Conservation (phyloP, 2,113 vertebrate species). For the Prolemur simus region DNA sequence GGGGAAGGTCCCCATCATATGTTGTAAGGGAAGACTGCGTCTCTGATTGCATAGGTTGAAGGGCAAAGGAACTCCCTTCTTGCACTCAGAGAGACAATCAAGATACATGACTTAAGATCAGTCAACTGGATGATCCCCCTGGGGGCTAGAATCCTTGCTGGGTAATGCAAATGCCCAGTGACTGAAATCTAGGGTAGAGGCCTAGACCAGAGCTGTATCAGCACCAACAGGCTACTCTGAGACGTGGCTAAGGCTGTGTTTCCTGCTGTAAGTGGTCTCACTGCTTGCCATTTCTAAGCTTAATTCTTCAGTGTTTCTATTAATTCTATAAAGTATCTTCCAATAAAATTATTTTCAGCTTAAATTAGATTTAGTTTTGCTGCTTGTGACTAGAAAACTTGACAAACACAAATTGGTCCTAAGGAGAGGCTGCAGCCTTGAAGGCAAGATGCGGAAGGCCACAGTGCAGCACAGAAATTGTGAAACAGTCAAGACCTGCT, state of each 20-base stretch:
- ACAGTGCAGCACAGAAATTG: neutral
- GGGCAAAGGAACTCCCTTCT: neutral
- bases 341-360: neutral
- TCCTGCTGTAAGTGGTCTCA: neutral
- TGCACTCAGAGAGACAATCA: neutral
- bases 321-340: neutral
- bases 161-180: neutral
- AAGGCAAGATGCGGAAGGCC: neutral
- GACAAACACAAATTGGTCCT: neutral
- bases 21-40: neutral
- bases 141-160: neutral
- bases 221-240: neutral
- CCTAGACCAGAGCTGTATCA: neutral
- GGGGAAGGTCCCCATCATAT: neutral
- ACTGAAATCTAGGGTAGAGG: neutral
- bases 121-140: neutral
- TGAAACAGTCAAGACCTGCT: neutral
- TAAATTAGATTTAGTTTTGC: neutral
- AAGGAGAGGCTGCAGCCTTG: neutral
- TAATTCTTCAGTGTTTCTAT: neutral
- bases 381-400: neutral
- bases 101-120: neutral
- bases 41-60: neutral
- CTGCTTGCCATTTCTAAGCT: neutral
- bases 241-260: neutral